These are phyloP conservation scores for Cyprinodon tularosa DNA, from an alignment of 2,113 vertebrate species.

Conservation along the genomic window DNA sequence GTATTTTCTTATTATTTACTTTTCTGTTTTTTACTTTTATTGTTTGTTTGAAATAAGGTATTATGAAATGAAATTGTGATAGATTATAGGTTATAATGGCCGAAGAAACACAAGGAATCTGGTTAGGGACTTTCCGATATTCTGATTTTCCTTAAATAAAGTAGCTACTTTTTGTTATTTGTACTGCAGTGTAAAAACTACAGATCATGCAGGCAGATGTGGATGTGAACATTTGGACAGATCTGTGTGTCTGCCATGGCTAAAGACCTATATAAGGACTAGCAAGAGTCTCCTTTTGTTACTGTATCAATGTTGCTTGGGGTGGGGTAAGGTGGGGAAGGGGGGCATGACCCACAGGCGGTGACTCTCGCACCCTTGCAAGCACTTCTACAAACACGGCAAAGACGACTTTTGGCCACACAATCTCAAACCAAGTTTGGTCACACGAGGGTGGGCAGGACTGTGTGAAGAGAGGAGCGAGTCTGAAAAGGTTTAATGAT, in stretches of 20 bases:
- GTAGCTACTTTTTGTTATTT: neutral
- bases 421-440: conserved; percentile 41
- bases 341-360: conserved; percentile 74
- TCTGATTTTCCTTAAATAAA: neutral
- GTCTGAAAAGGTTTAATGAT: conserved; percentile 70
- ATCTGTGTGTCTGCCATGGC: conserved; percentile 75
- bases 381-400: conserved; percentile 75
- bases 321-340: conserved; percentile 41
- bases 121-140: neutral
- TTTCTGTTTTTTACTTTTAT: too few species aligned
- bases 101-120: neutral
- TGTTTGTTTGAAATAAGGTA: too few species aligned
- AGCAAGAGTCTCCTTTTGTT: conserved; percentile 72
- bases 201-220: conserved; percentile 33
- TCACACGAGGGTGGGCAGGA: conserved; percentile 71
- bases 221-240: conserved; percentile 65
- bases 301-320: conserved; percentile 70
- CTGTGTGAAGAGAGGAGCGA: conserved; percentile 61
- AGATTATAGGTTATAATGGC: neutral
- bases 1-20: too few species aligned
- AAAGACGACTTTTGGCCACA: conserved; percentile 47
- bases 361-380: conserved; percentile 76
- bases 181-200: conserved; percentile 5
- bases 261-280: conserved; percentile 55
- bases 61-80: too few species aligned